Base-by-base conservation (phyloP, 2,797 vertebrate genomes). In the Lerista edwardsae region DNA sequence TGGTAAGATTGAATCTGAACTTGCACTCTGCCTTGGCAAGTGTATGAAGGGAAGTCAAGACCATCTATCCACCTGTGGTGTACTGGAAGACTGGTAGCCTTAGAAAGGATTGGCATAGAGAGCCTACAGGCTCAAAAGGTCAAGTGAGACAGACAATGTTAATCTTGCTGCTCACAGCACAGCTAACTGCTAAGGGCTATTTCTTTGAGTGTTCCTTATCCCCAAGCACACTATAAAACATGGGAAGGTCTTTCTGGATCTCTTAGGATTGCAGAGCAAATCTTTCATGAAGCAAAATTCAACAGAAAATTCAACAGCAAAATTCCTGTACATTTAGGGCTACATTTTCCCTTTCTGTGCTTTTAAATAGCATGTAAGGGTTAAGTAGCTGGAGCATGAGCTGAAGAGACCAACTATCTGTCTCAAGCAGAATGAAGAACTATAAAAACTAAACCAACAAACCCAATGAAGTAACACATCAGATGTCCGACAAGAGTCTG, bases 91-190 rank as follows among this genome's bases (percentile, higher is more conserved):
- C 23, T 74, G 47, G 62, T 27, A 64, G 61, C 23, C 71, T 82
- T 82, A 57, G 67, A 51, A 79, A 65, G 57, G 44, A 79, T 74
- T 84, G 77, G 80, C 59, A 39, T 61, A 31, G n/a, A 41, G n/a
- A 41, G 62, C 14, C 29, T 80, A 55, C 4, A 44, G 31, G 69
- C 51, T 80, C 47, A 67, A 80, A 84, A 85, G 84, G 84, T 62
- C 71, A 75, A 85, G 19, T 64, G 77, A 85, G 36, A 75, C 23
- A 80, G 61, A 68, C 61, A 44, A 74, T 23, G 57, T 75, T 80
- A 75, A 85, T 80, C 71, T 80, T 80, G 61, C 62, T 31, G 29
- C 51, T 74, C 34, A 59, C 61, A 34, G 36, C 23, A 27, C 19
- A 75, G 71, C 29, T 67, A 74, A 80, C 47, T 67, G 34, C 47